Conservation (phyloP, 2,888 invertebrate genomes). For the Chrysolina oricalcia region DNA sequence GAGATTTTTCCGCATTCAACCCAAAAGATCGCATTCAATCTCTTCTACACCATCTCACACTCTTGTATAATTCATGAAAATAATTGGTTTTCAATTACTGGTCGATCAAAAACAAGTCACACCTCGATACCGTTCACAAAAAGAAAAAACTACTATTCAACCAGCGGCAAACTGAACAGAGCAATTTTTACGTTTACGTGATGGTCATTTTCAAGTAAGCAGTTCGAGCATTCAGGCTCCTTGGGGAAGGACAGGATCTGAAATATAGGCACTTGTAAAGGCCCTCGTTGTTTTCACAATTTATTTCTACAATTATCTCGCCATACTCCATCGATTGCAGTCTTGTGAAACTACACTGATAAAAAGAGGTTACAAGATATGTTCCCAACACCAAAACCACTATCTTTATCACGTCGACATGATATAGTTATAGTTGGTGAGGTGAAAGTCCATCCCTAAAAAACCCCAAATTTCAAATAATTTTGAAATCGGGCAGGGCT, state of each 20-base stretch:
- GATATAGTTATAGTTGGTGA: too few relatives aligned
- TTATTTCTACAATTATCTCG: constrained; percentile 31
- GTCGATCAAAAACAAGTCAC: constrained; percentile 62
- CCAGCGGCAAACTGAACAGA: constrained; percentile 61
- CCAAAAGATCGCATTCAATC: background rate
- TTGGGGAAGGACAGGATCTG: constrained; percentile 53
- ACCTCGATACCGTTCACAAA: constrained; percentile 55
- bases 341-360: background rate
- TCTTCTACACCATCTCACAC: background rate
- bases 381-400: background rate
- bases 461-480: too few relatives aligned
- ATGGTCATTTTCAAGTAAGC: constrained; percentile 58
- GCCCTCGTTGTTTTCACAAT: constrained; percentile 43
- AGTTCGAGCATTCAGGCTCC: constrained; percentile 53
- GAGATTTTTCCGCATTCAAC: background rate
- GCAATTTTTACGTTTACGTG: constrained; percentile 65
- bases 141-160: constrained; percentile 56
- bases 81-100: constrained; percentile 62
- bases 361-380: background rate
- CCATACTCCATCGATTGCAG: constrained; percentile 7
- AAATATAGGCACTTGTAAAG: constrained; percentile 44
- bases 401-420: too few relatives aligned
- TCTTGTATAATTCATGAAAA: constrained; percentile 43
- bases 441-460: too few relatives aligned
- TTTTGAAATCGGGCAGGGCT: too few relatives aligned